Conservation (phyloP, 2,888 invertebrate genomes). For the Torymus aiolomorphi region DNA sequence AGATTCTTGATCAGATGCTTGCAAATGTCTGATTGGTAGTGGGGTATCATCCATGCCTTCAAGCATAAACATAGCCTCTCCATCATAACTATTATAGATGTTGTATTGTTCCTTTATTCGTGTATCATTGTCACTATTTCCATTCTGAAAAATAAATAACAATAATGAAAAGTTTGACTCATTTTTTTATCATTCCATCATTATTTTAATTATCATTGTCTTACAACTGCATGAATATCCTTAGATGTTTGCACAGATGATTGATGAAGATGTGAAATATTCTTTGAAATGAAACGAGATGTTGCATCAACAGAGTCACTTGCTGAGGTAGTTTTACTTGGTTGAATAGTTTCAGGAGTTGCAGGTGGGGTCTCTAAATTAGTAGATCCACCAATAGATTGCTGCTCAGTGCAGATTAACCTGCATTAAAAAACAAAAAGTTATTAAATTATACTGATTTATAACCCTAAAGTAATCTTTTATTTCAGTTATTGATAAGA, state of each 20-base stretch:
- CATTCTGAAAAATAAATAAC: slow-evolving; percentile 63
- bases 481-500: too few species aligned
- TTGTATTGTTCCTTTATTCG: slow-evolving; percentile 60
- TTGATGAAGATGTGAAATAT: slow-evolving; percentile 42
- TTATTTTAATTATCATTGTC: slow-evolving; percentile 11
- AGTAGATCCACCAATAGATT: slow-evolving; percentile 22
- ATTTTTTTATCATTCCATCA: background rate
- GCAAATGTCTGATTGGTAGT: slow-evolving; percentile 67
- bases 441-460: slow-evolving; percentile 3
- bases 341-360: slow-evolving; percentile 64
- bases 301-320: slow-evolving; percentile 62
- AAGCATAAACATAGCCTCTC: slow-evolving; percentile 86
- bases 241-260: slow-evolving; percentile 34
- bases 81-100: slow-evolving; percentile 77
- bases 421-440: slow-evolving; percentile 43
- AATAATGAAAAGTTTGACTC: slow-evolving; percentile 2
- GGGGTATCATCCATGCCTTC: slow-evolving; percentile 82
- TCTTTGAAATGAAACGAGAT: slow-evolving; percentile 57
- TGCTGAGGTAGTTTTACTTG: slow-evolving; percentile 63
- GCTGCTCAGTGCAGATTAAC: slow-evolving; percentile 52
- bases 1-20: slow-evolving; percentile 79
- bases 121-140: slow-evolving; percentile 61
- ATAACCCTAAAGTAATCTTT: background rate
- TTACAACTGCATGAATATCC: slow-evolving; percentile 43
- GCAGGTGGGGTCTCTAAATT: slow-evolving; percentile 63